Base-by-base conservation (phyloP, 1,140 invertebrate species). In the Drosophila saltans region DNA sequence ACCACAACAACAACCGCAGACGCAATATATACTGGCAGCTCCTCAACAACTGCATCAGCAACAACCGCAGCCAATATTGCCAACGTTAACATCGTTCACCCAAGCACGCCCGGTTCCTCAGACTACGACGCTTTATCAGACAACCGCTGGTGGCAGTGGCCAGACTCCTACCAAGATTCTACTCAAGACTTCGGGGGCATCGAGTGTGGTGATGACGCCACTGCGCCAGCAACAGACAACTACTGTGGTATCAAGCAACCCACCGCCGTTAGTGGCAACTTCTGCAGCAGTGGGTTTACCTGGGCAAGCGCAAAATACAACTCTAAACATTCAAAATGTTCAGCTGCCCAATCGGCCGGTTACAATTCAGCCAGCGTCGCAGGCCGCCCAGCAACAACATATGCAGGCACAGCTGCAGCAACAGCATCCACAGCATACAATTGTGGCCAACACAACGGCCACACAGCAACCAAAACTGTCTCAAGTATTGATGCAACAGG, bases 281-380 rank as follows among this genome's bases (percentile, higher is more conserved):
- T 84, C 86, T 16, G 76, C 85, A 3, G 81, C 80, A 10, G 71
- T 82, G 3, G 86, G 69, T 21, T 66, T 66, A 8, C 75, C 59
- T 10, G 79, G 75, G 2, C 66, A 63, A 8, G 78, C 68, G 24
- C 91, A 75, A 60, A n/a, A 66, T 1, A 75, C n/a, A n/a, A 89
- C 92, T 5, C 70, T 92, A 8, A 92, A 92, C 58, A 92, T 92
- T 58, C 91, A 92, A 52, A 92, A 92, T 62, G 91, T 92, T 11
- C 89, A 92, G 48, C 43, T 92, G 43, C 91, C 91, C 0, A 91
- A 91, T 69, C 69, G 91, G 2, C 86, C 91, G 21, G 84, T 92
- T 1, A 92, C 90, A n/a, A 92, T 91, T 58, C 91, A 92, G 63
- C 91, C 90, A n/a, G 88, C 91, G 1, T 90, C 90, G 0, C 90